Conservation (phyloP, 2,888 invertebrate genomes). For the Pristionchus exspectatus region DNA sequence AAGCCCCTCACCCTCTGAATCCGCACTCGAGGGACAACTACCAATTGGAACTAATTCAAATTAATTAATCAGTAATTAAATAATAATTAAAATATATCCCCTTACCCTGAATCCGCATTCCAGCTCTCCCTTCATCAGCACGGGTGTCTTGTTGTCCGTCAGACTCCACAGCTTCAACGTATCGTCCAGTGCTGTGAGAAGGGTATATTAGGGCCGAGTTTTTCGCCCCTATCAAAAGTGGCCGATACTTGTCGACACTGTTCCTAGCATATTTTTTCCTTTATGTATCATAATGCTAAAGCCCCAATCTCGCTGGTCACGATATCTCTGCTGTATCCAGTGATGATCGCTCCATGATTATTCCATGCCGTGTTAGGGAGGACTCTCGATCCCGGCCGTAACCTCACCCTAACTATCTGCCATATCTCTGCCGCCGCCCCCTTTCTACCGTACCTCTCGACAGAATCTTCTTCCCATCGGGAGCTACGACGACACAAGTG, state of each 20-base stretch:
- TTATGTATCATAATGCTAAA: too few relatives aligned
- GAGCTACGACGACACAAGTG: slow-evolving; percentile 90
- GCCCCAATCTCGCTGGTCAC: too few relatives aligned
- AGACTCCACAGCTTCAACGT: slow-evolving; percentile 91
- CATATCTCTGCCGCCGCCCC: background rate
- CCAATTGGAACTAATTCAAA: too few relatives aligned
- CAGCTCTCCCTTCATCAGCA: slow-evolving; percentile 86
- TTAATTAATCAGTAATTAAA: background rate
- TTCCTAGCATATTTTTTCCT: too few relatives aligned
- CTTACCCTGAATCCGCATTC: slow-evolving; percentile 87
- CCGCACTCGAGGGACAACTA: slow-evolving; percentile 85
- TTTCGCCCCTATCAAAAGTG: too few relatives aligned
- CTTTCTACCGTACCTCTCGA: slow-evolving; percentile 52
- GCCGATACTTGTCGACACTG: too few relatives aligned
- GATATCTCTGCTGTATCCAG: too few relatives aligned
- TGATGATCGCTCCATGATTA: too few relatives aligned
- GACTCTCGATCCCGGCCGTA: too few relatives aligned
- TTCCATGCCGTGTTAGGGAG: too few relatives aligned
- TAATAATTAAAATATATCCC: slow-evolving; percentile 41
- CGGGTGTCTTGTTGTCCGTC: slow-evolving; percentile 87
- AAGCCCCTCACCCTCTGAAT: slow-evolving; percentile 83
- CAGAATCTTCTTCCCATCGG: slow-evolving; percentile 82
- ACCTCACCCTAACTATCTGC: too few relatives aligned
- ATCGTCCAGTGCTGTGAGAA: slow-evolving; percentile 84
- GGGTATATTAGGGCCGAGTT: background rate